Conservation (phyloP, 2,888 invertebrate genomes). For the Habroteleia sp. region DNA sequence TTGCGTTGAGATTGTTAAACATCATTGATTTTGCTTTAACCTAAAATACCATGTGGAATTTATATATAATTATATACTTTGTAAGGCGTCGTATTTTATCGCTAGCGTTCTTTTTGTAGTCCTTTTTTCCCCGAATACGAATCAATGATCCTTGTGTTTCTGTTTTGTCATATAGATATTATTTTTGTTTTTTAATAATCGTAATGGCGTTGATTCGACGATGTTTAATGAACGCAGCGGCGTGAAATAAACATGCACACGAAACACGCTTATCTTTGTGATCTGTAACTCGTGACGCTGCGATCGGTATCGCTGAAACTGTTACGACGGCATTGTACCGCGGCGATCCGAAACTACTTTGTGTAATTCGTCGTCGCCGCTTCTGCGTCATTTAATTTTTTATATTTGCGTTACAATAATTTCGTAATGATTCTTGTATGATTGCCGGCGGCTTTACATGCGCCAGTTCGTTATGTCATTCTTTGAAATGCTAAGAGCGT, state of each 20-base stretch:
- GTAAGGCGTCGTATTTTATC: background rate
- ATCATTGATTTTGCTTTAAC: conserved; percentile 10
- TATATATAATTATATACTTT: conserved; percentile 22
- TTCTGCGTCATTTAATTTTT: background rate
- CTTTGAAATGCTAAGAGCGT: background rate
- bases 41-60: background rate
- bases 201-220: background rate
- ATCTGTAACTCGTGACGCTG: conserved; percentile 12
- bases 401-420: conserved; percentile 7
- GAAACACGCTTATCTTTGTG: conserved; percentile 29
- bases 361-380: background rate
- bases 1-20: conserved; percentile 1
- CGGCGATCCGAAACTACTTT: background rate
- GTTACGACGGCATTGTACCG: background rate
- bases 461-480: conserved; percentile 17
- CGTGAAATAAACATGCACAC: conserved; percentile 11
- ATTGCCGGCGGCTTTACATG: conserved; percentile 1
- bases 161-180: too few relatives aligned
- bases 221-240: conserved; percentile 2
- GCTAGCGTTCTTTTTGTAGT: background rate
- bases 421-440: conserved; percentile 3
- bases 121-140: background rate
- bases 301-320: conserved; percentile 1
- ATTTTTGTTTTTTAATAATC: too few relatives aligned
- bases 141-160: background rate